Evolutionary conservation across 2,888 invertebrate genomes (phyloP).

Genomic region (Linyphia triangularis): DNA sequence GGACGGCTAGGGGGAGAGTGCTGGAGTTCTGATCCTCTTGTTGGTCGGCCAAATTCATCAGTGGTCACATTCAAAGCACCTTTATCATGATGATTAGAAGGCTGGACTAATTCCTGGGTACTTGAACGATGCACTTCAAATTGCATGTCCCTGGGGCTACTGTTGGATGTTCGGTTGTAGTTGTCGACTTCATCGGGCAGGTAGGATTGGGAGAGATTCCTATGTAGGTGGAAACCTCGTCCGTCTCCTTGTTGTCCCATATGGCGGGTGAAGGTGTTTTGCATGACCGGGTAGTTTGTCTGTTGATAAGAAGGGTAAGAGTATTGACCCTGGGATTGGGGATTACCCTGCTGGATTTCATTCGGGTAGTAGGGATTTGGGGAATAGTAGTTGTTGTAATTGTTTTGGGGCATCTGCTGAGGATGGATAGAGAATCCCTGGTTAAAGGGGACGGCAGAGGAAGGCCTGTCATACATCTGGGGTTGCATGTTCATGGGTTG

Average conservation of each 20-base stretch:
- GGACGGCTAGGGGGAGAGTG: constrained; percentile 90
- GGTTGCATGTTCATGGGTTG: constrained; percentile 63
- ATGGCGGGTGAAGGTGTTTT: constrained; percentile 52
- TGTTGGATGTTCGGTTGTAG: constrained; percentile 24
- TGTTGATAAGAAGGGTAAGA: constrained; percentile 60
- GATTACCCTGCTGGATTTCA: constrained; percentile 32
- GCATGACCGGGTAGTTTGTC: constrained; percentile 61
- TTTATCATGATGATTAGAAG: constrained; percentile 39
- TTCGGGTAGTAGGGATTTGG: constrained; percentile 52
- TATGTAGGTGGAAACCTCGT: constrained; percentile 65
- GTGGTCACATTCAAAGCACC: constrained; percentile 25
- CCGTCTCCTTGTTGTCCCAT: constrained; percentile 16
- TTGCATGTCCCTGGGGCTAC: constrained; percentile 26
- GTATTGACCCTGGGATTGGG: constrained; percentile 32
- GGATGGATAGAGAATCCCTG: constrained; percentile 72
- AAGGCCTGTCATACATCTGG: constrained; percentile 67
- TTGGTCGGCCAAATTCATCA: constrained; percentile 73
- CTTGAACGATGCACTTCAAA: constrained; percentile 40
- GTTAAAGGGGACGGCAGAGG: constrained; percentile 61
- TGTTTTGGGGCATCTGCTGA: constrained; percentile 55
- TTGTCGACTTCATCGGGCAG: constrained; percentile 42
- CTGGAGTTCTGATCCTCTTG: constrained; percentile 60
- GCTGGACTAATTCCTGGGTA: constrained; percentile 6
- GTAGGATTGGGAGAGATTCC: constrained; percentile 51
- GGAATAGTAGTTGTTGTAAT: constrained; percentile 51